phyloP scores from a whole-genome alignment of 1,140 invertebrate genomes.

The Achatina immaculata region DNA sequence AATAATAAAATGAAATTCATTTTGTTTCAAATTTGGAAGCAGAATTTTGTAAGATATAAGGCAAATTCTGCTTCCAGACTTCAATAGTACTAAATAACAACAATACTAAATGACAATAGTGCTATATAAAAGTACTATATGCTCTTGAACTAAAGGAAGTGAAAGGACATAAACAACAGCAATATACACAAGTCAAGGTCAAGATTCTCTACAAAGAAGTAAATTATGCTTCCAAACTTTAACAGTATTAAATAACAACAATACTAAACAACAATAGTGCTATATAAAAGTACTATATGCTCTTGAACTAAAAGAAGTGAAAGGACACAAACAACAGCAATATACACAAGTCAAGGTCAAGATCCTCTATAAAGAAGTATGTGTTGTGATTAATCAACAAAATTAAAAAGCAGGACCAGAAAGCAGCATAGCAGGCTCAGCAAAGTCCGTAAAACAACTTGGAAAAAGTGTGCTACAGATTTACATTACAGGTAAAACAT shows the following conservation, averaged over 20 bases:
- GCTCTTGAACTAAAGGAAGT: not conserved
- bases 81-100: not conserved
- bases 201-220: not conserved
- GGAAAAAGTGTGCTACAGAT: too few relatives aligned
- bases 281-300: too few relatives aligned
- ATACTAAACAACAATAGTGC: not conserved
- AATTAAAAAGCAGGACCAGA: too few relatives aligned
- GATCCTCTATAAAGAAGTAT: not conserved
- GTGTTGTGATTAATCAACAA: too few relatives aligned
- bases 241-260: conserved; percentile 2
- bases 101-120: not conserved
- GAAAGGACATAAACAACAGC: not conserved
- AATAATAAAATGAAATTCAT: too few relatives aligned
- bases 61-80: conserved; percentile 9
- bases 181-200: not conserved
- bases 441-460: too few relatives aligned
- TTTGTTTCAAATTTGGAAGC: too few relatives aligned
- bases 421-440: too few relatives aligned
- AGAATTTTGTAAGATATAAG: too few relatives aligned
- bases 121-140: too few relatives aligned
- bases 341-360: not conserved
- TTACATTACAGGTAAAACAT: too few relatives aligned
- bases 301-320: not conserved
- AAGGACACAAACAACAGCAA: not conserved
- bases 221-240: conserved; percentile 12